Conservation (phyloP, 2,888 invertebrate genomes). For the Trichopria drosophilae region DNA sequence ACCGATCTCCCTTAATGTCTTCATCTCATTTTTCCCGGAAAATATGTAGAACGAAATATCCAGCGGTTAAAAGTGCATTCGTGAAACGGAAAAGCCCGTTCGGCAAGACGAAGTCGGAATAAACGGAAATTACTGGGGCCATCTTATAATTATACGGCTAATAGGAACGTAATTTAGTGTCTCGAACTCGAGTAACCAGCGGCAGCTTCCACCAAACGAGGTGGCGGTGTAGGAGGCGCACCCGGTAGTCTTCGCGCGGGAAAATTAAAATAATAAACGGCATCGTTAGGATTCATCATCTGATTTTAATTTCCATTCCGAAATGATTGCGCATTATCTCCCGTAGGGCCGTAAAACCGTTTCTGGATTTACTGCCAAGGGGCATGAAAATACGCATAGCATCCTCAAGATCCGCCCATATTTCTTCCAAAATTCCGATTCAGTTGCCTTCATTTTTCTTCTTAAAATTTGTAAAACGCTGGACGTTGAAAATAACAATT, state of each 20-base stretch:
- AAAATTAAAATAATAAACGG: constrained; percentile 60
- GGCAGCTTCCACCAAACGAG: constrained; percentile 35
- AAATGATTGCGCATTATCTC: constrained; percentile 60
- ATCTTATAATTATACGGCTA: constrained; percentile 60
- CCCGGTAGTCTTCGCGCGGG: constrained; percentile 43
- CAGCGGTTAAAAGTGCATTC: constrained; percentile 39
- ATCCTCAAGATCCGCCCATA: constrained; percentile 30
- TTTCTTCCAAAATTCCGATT: too few relatives aligned
- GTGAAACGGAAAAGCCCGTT: constrained; percentile 34
- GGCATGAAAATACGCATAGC: constrained; percentile 40
- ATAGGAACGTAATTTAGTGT: constrained; percentile 60
- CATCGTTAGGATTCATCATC: constrained; percentile 60
- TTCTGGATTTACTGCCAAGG: constrained; percentile 53
- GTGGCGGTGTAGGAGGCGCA: constrained; percentile 34
- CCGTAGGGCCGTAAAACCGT: constrained; percentile 47
- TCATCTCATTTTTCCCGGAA: constrained; percentile 2
- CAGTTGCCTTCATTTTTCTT: too few relatives aligned
- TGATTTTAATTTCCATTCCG: constrained; percentile 60
- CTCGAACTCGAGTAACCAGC: constrained; percentile 58
- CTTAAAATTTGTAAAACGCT: too few relatives aligned
- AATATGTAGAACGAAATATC: constrained; percentile 9
- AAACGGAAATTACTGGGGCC: constrained; percentile 59
- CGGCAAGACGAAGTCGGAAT: constrained; percentile 53
- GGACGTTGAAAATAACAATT: too few relatives aligned
- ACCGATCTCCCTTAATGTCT: constrained; percentile 20